Base-by-base conservation (phyloP, 2,113 vertebrate species). In the Gymnorhina tibicen region DNA sequence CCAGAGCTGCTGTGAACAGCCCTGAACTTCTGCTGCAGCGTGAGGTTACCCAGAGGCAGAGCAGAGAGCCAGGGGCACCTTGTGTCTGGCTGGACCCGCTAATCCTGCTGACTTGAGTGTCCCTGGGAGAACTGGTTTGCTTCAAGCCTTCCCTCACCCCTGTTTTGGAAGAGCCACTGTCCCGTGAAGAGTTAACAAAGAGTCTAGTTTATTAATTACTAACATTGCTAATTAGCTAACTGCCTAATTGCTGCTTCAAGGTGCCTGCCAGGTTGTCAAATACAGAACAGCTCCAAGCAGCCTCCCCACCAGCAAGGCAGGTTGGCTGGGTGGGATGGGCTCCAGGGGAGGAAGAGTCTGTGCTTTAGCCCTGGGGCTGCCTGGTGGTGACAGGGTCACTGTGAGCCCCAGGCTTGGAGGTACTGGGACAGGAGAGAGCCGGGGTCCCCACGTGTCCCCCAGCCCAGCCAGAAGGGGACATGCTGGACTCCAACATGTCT, bases 401-500 rank as follows among this genome's bases (percentile, higher is more conserved):
- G 35, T 50, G 69, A 85, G 37, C 21, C 7, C 6, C 12, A 11
- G 20, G 9, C 6, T 19, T 27, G 27, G 39, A 30, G 16, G 7
- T 4, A 10, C 13, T 7, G n/a, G 63, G 35, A 13, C 32, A 44
- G 15, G n/a, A 63, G 11, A 77, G 41, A 49, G 8, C 8, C 32
- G 21, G 9, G 9, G 6, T 49, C 4, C 5, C 6, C 1, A 0
- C 16, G 12, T n/a, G 39, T n/a, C 41, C 10, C 9, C 8, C 7
- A 41, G 33, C 6, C 33, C 21, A 39, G 21, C 16, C 7, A 10
- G 24, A 14, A 60, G 37, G 15, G 16, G 3, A 33, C 11, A 32
- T 32, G 27, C 32, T 37, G 76, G 17, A 5, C 10, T 16, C 4
- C 16, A 26, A 0, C 1, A 0, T 2, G 0, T 11, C 1, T n/a